A percentile compares a stretch with the other conserved stretches of the same genome.
Conservation (phyloP, 2,888 invertebrate species). For the Keiferia lycopersicella region DNA sequence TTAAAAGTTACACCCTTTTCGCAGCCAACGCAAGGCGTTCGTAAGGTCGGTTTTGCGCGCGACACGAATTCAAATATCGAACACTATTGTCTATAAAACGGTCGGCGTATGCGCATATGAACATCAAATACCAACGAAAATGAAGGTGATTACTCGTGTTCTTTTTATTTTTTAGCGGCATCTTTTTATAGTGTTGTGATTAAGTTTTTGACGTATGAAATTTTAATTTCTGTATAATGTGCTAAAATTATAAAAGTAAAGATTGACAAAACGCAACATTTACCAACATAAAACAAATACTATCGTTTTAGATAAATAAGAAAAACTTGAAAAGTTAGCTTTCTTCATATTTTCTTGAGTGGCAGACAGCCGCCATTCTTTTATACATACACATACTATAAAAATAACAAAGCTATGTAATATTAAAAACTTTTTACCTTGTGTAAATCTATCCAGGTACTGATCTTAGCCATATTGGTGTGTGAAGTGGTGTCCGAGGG, state of each 20-base stretch:
- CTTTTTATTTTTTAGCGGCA: neutral
- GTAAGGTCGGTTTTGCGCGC: constrained; percentile 63
- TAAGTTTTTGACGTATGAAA: neutral
- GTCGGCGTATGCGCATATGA: constrained; percentile 46
- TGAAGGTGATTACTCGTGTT: constrained; percentile 75
- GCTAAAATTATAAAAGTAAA: too few relatives aligned
- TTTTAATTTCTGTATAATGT: neutral
- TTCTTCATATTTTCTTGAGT: neutral
- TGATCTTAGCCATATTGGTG: constrained; percentile 53
- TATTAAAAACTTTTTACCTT: too few relatives aligned
- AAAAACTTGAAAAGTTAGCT: neutral
- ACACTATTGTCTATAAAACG: constrained; percentile 74
- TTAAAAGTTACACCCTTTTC: constrained; percentile 21
- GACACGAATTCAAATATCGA: constrained; percentile 58
- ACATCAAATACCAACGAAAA: constrained; percentile 71
- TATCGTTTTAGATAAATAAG: neutral
- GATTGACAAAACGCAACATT: too few relatives aligned
- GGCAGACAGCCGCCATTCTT: neutral
- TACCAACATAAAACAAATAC: too few relatives aligned
- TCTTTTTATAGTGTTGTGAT: constrained; percentile 1
- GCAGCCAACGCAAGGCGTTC: constrained; percentile 2
- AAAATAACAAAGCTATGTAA: too few relatives aligned
- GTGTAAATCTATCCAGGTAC: constrained; percentile 42
- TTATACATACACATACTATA: too few relatives aligned
- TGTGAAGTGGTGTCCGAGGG: constrained; percentile 53